These are phyloP conservation scores for Alloplasta piceator DNA, from an alignment of 2,888 invertebrate genomes.

Conservation along the genomic window DNA sequence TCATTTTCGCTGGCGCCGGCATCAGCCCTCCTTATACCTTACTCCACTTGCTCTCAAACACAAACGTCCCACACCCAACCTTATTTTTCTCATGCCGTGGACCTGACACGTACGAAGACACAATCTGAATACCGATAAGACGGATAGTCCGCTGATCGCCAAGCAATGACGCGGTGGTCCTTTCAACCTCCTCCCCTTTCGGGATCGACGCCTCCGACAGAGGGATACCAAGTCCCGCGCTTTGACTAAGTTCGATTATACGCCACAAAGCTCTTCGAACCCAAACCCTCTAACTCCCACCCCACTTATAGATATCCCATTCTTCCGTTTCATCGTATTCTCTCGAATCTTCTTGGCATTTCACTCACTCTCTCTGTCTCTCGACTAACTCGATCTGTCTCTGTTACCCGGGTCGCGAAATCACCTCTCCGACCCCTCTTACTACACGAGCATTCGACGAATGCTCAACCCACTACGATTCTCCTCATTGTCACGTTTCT, in stretches of 20 bases:
- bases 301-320: slow-evolving; percentile 19
- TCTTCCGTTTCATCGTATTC: slow-evolving; percentile 13
- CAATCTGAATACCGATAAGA: slow-evolving; percentile 80
- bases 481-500: slow-evolving; percentile 52
- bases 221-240: slow-evolving; percentile 28
- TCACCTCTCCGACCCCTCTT: slow-evolving; percentile 5
- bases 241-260: slow-evolving; percentile 53
- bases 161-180: slow-evolving; percentile 75
- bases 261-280: slow-evolving; percentile 22
- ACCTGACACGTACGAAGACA: slow-evolving; percentile 68
- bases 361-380: background rate
- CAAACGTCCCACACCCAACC: slow-evolving; percentile 74
- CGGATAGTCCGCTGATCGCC: slow-evolving; percentile 78
- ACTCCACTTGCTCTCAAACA: slow-evolving; percentile 82
- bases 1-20: slow-evolving; percentile 17
- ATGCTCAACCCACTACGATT: slow-evolving; percentile 26
- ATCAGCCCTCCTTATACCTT: slow-evolving; percentile 80
- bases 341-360: too few relatives aligned
- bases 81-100: slow-evolving; percentile 67
- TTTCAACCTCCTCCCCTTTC: slow-evolving; percentile 24
- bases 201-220: slow-evolving; percentile 52
- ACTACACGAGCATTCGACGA: slow-evolving; percentile 9
- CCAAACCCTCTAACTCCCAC: too few relatives aligned
- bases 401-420: background rate
- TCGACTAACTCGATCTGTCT: slow-evolving; percentile 7